Evolutionary conservation across 2,113 vertebrate genomes (phyloP).

Genomic region (Macquaria ambigua): DNA sequence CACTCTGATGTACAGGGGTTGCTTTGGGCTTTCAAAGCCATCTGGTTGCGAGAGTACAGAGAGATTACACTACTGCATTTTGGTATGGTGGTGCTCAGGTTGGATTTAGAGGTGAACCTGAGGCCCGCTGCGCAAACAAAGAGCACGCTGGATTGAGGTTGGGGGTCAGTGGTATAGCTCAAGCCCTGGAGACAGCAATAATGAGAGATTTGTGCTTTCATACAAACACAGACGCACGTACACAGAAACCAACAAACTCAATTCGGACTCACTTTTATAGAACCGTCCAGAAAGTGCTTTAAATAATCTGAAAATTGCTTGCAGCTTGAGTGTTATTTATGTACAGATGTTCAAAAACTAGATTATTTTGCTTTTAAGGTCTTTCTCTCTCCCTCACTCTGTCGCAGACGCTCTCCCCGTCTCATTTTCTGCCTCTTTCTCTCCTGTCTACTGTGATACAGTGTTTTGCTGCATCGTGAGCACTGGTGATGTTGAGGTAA

Average conservation of each 20-base stretch:
- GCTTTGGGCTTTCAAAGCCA: conserved; percentile 54
- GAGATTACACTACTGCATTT: conserved; percentile 61
- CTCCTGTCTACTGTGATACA: conserved; percentile 18
- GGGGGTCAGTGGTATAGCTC: conserved; percentile 34
- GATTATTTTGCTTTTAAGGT: conserved; percentile 25
- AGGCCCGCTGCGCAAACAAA: conserved; percentile 56
- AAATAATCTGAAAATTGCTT: conserved; percentile 45
- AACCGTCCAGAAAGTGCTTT: conserved; percentile 22
- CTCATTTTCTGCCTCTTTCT: conserved; percentile 11
- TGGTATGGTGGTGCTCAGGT: conserved; percentile 33
- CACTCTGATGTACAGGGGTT: conserved; percentile 59
- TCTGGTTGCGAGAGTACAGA: conserved; percentile 53
- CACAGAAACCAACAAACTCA: conserved; percentile 12
- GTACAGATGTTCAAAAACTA: conserved; percentile 37
- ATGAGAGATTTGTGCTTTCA: conserved; percentile 41
- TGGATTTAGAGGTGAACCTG: conserved; percentile 56
- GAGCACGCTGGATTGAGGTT: conserved; percentile 14
- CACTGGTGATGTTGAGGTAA: neutral
- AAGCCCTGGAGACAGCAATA: conserved; percentile 44
- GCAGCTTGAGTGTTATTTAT: conserved; percentile 46
- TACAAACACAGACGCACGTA: neutral
- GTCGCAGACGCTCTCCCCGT: neutral
- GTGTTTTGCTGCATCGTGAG: neutral
- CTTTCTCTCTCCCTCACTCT: neutral
- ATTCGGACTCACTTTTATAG: conserved; percentile 5